Evolutionary conservation across 2,888 invertebrate genomes (phyloP), one percentile per base, ranked within the genome.

Genomic region (Aplocera efformata): DNA sequence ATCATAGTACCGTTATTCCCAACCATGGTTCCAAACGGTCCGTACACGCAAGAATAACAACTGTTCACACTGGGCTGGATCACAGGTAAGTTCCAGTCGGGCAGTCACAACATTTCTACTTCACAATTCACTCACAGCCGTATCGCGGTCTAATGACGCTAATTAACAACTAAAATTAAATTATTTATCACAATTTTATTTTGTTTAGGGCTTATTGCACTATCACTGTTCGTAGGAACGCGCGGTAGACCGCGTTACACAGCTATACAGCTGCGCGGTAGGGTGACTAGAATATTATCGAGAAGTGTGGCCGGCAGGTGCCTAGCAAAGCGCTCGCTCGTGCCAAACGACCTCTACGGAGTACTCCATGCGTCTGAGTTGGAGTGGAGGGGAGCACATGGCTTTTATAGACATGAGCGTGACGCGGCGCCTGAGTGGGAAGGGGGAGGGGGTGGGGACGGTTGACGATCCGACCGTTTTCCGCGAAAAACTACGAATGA

Each of bases 1-100:
- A 94, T 93, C 92, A 95, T 92, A 77, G 94, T 94, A 82, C 94
- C 94, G 89, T 94, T 94, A 88, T 92, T 94, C 84, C 94, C 94
- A 84, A 95, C 94, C 94, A 95, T 94, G 73, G 91, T 92, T 73
- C 67, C 63, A 59, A 81, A 78, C 52, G 76, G 74, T 73, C 69
- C 78, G 69, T 76, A 70, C 53, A 79, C 75, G 75, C 78, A 84
- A 84, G 79, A 80, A 80, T 77, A 79, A 80, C 75, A 78, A 80
- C 75, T 72, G 70, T 76, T 75, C 71, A 74, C 84, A 85, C 83
- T 83, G 78, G 86, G 75, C 58, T 83, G 81, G 65, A 76, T 82
- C 79, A 84, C 83, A 71, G 86, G 82, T 72, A 80, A 77, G 82
- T 88, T 85, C 81, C 84, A 85, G 74, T 86, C 85, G 67, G 83